Conservation (phyloP, 2,113 vertebrate species). For the Rhynchopsitta pachyrhyncha region DNA sequence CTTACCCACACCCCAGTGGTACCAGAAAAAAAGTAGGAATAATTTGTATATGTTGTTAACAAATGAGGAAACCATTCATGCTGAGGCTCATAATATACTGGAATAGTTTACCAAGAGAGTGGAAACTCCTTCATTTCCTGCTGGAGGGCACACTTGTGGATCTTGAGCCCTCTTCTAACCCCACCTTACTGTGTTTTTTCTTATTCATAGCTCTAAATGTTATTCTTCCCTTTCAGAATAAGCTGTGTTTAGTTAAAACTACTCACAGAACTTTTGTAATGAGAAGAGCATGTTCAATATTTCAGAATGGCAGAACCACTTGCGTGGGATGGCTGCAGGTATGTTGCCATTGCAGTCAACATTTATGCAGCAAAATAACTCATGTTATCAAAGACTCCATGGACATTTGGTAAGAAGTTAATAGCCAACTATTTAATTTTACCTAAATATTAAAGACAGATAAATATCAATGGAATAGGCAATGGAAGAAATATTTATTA, state of each 20-base stretch:
- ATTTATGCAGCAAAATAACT: not conserved
- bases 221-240: not conserved
- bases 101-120: not conserved
- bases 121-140: not conserved
- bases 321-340: conserved; percentile 32
- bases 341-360: not conserved
- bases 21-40: not conserved
- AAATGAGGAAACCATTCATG: not conserved
- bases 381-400: not conserved
- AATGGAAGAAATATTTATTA: not conserved
- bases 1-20: not conserved
- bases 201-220: not conserved
- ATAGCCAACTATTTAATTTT: not conserved
- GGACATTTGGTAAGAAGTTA: not conserved
- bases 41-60: not conserved
- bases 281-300: not conserved
- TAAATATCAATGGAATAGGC: not conserved
- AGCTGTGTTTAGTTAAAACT: not conserved
- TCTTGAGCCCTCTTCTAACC: not conserved
- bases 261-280: not conserved
- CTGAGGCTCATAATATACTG: not conserved
- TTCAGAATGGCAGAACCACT: conserved; percentile 1
- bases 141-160: not conserved
- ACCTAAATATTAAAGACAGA: not conserved
- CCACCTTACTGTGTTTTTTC: not conserved